Evolutionary conservation across 2,888 invertebrate species (phyloP).

Genomic region (Trichacis sp.): DNA sequence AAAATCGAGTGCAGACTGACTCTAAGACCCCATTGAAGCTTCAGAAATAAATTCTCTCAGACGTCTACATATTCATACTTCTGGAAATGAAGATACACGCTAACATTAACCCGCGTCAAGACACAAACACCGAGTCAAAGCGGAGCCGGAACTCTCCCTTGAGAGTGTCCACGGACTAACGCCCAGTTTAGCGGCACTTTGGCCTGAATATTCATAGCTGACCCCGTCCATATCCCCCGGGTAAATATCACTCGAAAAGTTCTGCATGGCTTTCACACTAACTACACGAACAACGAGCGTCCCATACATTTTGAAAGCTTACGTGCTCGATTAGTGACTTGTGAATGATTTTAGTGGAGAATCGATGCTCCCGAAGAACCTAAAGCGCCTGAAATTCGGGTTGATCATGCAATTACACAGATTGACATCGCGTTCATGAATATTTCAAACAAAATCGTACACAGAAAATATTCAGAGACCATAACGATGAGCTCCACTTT

Average conservation of each 20-base stretch:
- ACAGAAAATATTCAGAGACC: too few relatives aligned
- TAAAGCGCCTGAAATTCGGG: too few relatives aligned
- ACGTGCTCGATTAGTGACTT: constrained; percentile 35
- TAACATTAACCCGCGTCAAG: constrained; percentile 28
- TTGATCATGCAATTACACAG: too few relatives aligned
- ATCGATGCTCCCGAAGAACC: too few relatives aligned
- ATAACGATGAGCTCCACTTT: too few relatives aligned
- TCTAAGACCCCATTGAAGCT: not conserved
- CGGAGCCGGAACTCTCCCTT: constrained; percentile 44
- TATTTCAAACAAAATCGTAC: too few relatives aligned
- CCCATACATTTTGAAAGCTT: constrained; percentile 42
- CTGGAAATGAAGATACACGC: constrained; percentile 21
- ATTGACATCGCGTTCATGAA: too few relatives aligned
- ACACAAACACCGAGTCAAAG: constrained; percentile 40
- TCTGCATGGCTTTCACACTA: constrained; percentile 50
- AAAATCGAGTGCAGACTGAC: not conserved
- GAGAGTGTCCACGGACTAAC: constrained; percentile 53
- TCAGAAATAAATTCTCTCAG: constrained; percentile 19
- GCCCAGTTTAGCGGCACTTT: constrained; percentile 66
- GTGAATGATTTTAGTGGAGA: constrained; percentile 14
- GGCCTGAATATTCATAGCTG: constrained; percentile 66
- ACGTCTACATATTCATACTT: constrained; percentile 25
- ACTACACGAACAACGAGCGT: constrained; percentile 40
- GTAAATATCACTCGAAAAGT: constrained; percentile 67
- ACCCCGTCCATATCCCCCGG: constrained; percentile 55